These are phyloP conservation scores for Buathra laborator DNA, from an alignment of 2,888 invertebrate genomes.

Conservation along the genomic window DNA sequence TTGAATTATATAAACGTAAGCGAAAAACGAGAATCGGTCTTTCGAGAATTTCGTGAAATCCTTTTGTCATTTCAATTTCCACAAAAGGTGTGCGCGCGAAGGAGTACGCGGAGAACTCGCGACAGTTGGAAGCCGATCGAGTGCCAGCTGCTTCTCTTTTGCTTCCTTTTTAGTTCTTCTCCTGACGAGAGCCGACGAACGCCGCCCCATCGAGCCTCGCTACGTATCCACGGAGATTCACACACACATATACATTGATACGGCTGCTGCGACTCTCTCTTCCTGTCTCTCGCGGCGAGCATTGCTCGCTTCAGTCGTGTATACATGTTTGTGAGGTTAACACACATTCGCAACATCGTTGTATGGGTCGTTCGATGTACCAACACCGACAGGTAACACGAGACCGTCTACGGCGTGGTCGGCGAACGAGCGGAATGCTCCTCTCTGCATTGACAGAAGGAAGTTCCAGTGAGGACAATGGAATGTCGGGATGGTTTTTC, in stretches of 20 bases:
- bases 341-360: slow-evolving; percentile 1
- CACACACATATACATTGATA: slow-evolving; percentile 53
- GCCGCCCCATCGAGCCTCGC: slow-evolving; percentile 36
- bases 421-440: slow-evolving; percentile 13
- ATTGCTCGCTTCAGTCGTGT: background rate
- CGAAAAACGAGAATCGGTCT: background rate
- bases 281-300: slow-evolving; percentile 33
- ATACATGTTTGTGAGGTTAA: background rate
- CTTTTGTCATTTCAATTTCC: slow-evolving; percentile 12
- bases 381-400: slow-evolving; percentile 43
- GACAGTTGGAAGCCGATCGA: slow-evolving; percentile 60
- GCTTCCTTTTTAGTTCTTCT: slow-evolving; percentile 62
- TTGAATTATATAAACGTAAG: background rate
- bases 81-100: slow-evolving; percentile 10
- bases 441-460: slow-evolving; percentile 45
- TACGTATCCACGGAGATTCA: slow-evolving; percentile 42
- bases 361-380: slow-evolving; percentile 21
- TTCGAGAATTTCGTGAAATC: background rate
- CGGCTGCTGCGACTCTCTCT: slow-evolving; percentile 36
- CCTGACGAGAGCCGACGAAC: slow-evolving; percentile 47
- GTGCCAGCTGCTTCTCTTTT: slow-evolving; percentile 62
- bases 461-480: slow-evolving; percentile 61
- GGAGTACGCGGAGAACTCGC: slow-evolving; percentile 6
- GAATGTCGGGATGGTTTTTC: slow-evolving; percentile 55
- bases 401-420: slow-evolving; percentile 39